Evolutionary conservation across 2,888 invertebrate genomes (phyloP), one percentile per base, ranked within the genome.

Genomic region (Adineta ricciae): DNA sequence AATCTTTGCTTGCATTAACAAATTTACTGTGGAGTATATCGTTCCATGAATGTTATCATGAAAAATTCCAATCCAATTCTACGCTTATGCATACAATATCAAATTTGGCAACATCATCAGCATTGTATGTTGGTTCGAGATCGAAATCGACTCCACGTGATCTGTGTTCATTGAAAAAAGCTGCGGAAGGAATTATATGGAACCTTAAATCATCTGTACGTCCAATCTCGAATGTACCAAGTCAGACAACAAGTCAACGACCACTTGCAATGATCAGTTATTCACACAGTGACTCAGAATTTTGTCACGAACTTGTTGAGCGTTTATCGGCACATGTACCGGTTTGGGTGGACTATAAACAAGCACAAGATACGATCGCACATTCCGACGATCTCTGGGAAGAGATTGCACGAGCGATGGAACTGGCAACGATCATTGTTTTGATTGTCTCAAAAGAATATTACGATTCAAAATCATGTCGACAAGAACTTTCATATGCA

Each of bases 301-400:
- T 73, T 24, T 73, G 73, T 73, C 19, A 11, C 4, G 73, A 73
- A 38, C 24, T 73, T 36, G 73, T 73, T 5, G 73, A 36, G 2
- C 3, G 36, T 24, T 38, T 73, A 38, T 38, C 36, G 7, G 2
- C 16, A 9, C 19, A 38, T 36, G 36, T 38, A 9, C 21, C 36
- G 21, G 36, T 73, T 36, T 73, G 73, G 73, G 38, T 73, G 8
- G 73, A 73, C 38, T 73, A 38, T 24, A 36, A 38, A 38, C 73
- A 73, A 36, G 7, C 4, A 38, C 19, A 21, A 38, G 19, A 36
- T 24, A 24, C 19, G 21, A 73, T 16, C 11, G 7, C 36, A 21
- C 73, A 73, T 73, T 73, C 73, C 16, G 73, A 73, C 38, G 73
- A 73, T 73, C 19, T 73, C 8, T 73, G 73, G 73, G 73, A 73